These are phyloP conservation scores for Pontoporia blainvillei DNA, from an alignment of 2,113 vertebrate genomes.

Conservation along the genomic window DNA sequence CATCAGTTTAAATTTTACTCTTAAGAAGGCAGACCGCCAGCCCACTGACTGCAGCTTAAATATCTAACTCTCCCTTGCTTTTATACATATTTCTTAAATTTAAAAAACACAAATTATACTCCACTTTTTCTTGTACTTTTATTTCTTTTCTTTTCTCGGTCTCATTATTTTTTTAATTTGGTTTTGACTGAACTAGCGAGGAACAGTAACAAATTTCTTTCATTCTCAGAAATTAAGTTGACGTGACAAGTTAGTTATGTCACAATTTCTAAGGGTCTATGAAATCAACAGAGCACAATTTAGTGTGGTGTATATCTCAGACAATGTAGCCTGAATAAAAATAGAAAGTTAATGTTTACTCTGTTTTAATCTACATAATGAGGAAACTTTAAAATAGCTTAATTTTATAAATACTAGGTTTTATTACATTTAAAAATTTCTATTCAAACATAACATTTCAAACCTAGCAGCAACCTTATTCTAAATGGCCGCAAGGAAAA, in stretches of 20 bases:
- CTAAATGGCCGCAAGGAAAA: constrained; percentile 2
- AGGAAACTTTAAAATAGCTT: background rate
- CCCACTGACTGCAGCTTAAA: background rate
- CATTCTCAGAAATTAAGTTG: constrained; percentile 10
- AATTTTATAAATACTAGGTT: background rate
- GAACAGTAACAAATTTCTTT: background rate
- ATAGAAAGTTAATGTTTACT: background rate
- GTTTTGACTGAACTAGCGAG: background rate
- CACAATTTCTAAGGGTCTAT: background rate
- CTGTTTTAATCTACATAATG: background rate
- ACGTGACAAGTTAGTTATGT: background rate
- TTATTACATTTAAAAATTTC: background rate
- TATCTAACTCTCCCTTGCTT: background rate
- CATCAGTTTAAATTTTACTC: background rate
- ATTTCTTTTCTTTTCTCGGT: background rate
- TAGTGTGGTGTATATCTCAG: background rate
- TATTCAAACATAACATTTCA: background rate
- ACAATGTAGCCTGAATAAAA: background rate
- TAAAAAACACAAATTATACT: background rate
- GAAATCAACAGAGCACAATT: background rate
- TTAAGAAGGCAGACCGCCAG: background rate
- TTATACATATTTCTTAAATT: background rate
- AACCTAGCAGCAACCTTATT: constrained; percentile 20
- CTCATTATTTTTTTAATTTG: background rate
- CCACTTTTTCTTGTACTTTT: background rate